These are phyloP conservation scores for Scleropages formosus DNA, from an alignment of 2,797 vertebrate genomes.

Conservation along the genomic window DNA sequence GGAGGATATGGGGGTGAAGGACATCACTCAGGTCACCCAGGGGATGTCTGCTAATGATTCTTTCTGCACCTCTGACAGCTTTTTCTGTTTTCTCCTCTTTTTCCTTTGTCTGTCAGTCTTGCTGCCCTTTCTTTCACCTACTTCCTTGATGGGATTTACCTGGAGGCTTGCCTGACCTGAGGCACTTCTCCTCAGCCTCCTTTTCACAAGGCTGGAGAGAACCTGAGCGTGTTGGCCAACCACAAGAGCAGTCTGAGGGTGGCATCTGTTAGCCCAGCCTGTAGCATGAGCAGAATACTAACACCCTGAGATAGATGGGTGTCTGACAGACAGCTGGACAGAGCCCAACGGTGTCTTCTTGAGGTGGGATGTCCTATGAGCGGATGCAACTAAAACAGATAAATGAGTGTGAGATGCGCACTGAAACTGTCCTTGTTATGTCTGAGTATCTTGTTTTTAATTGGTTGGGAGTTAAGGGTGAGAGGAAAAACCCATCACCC, in stretches of 20 bases:
- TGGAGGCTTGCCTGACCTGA: too few species aligned
- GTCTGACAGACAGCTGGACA: not conserved
- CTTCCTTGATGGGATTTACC: too few species aligned
- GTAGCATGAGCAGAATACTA: not conserved
- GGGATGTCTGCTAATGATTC: too few species aligned
- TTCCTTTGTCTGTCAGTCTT: too few species aligned
- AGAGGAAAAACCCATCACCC: not conserved
- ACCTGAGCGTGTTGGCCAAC: not conserved
- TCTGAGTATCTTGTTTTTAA: not conserved
- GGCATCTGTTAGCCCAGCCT: not conserved
- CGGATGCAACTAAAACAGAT: not conserved
- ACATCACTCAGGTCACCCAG: too few species aligned
- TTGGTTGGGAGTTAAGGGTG: constrained; percentile 3
- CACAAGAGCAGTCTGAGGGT: not conserved
- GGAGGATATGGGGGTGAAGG: too few species aligned
- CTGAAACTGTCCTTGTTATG: not conserved
- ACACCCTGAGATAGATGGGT: not conserved
- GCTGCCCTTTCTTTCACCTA: too few species aligned
- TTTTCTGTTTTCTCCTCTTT: too few species aligned
- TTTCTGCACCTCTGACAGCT: too few species aligned
- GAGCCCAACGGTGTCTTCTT: not conserved
- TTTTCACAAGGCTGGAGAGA: too few species aligned
- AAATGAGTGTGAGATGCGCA: not conserved
- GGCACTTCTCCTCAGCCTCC: too few species aligned
- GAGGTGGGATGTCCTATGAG: not conserved